Evolutionary conservation across 2,113 vertebrate species (phyloP).

Genomic region (Perognathus longimembris): DNA sequence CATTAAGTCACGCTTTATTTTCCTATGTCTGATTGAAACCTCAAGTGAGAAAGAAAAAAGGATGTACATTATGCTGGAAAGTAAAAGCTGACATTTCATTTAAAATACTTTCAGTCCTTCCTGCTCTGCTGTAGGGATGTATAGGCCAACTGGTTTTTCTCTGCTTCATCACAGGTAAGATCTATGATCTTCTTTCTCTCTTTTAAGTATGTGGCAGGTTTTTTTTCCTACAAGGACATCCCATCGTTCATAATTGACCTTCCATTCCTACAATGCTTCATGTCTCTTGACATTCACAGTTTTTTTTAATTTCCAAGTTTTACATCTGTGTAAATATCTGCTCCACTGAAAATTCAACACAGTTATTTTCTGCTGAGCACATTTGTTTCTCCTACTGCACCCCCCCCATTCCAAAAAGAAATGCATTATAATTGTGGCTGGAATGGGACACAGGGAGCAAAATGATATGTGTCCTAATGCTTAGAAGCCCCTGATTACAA

Average conservation of each 20-base stretch:
- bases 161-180: neutral
- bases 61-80: neutral
- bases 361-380: conserved; percentile 60
- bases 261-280: neutral
- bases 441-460: conserved; percentile 24
- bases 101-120: neutral
- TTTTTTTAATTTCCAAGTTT: conserved; percentile 43
- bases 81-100: conserved; percentile 24
- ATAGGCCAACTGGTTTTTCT: neutral
- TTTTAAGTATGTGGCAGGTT: conserved; percentile 4
- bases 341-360: conserved; percentile 31
- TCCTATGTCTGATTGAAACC: conserved; percentile 30
- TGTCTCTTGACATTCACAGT: neutral
- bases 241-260: conserved; percentile 24
- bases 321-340: conserved; percentile 53
- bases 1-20: conserved; percentile 22
- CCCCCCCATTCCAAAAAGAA: neutral
- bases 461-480: conserved; percentile 52
- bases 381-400: conserved; percentile 19
- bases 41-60: neutral
- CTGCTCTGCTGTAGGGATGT: neutral
- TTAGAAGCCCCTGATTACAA: conserved; percentile 68
- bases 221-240: neutral
- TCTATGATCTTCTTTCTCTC: neutral
- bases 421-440: conserved; percentile 49